Evolutionary conservation across 2,797 vertebrate genomes (phyloP).

Genomic region (Silurus aristotelis): DNA sequence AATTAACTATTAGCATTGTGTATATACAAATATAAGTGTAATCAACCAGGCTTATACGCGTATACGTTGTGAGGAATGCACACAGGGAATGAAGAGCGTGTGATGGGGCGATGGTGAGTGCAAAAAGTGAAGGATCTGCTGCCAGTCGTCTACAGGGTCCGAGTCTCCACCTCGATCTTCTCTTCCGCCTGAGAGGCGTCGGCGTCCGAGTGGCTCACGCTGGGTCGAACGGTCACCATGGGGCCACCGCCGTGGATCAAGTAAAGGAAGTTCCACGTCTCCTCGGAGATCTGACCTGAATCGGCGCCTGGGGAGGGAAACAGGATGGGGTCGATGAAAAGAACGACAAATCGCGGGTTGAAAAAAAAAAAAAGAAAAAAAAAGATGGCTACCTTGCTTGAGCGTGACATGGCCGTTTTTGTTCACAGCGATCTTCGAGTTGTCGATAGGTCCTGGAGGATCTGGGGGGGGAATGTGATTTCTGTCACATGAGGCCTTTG

Average conservation of each 20-base stretch:
- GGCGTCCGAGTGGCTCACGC: conserved; percentile 79
- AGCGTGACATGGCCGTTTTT: conserved; percentile 89
- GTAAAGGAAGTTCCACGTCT: conserved; percentile 97
- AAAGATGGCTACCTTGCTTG: conserved; percentile 83
- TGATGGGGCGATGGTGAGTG: conserved; percentile 78
- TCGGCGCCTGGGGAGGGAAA: conserved; percentile 82
- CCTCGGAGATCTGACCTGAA: conserved; percentile 97
- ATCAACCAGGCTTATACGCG: conserved; percentile 60
- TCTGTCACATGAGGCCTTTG: no score
- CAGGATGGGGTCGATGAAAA: background rate
- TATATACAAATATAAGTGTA: conserved; percentile 71
- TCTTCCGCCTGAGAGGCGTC: conserved; percentile 87
- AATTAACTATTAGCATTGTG: conserved; percentile 63
- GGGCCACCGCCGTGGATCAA: conserved; percentile 94
- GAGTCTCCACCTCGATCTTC: conserved; percentile 96
- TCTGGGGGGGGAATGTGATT: conserved; percentile 69
- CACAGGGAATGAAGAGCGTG: conserved; percentile 63
- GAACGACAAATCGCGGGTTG: background rate
- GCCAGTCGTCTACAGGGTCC: conserved; percentile 49
- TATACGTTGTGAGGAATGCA: conserved; percentile 62
- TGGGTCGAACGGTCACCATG: conserved; percentile 88
- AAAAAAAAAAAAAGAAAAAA: background rate
- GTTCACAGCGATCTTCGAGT: conserved; percentile 89
- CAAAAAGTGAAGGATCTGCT: conserved; percentile 68
- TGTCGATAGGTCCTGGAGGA: conserved; percentile 93